Evolutionary conservation across 1,140 invertebrate genomes (phyloP), one percentile per base, ranked within the genome.

Genomic region (Ceratoteleas bidentatus): DNA sequence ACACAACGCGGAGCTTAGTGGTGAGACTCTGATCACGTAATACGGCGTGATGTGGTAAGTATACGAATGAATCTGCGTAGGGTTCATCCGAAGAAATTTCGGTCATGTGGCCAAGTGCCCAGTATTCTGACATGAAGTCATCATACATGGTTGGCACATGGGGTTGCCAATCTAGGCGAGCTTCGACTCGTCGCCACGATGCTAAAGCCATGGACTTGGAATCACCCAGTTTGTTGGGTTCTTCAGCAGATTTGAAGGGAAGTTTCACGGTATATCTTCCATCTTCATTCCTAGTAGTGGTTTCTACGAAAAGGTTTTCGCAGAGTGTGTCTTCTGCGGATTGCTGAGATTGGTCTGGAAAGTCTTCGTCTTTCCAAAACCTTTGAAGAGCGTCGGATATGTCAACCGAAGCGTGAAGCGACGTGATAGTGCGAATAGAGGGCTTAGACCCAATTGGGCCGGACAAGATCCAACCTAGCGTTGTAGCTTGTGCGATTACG

Each of bases 1-100:
- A 87, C 11, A 87, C 83, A 3, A 80, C 68, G 66, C 85, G 10
- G 0, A 84, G 36, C 16, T 68, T 83, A 4, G 79, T 84, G 2
- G 85, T 87, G 0, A 60, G 1, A 45, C 84, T 84, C 5, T 43
- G 33, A 3, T 58, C 40, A 16, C 77, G 73, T 4, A 69, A 56
- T 0, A 85, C 74, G 2, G 81, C 52, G 10, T 82, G 50, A n/a
- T 53, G 50, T 33, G 50, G 24, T n/a, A 53, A 9, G 33, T 53
- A 53, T 6, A 11, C 10, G 24, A 24, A 24, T 13, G 10, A 6
- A 6, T 45, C 43, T 13, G 9, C 10, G 2, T n/a, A 0, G 5
- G 43, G 11, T 10, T 11, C n/a, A 13, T n/a, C 13, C 8, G 8
- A 0, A 11, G 11, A 3, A 6, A 45, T n/a, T 13, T 45, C 1